Evolutionary conservation across 2,113 vertebrate species (phyloP).

Genomic region (Progne subis): DNA sequence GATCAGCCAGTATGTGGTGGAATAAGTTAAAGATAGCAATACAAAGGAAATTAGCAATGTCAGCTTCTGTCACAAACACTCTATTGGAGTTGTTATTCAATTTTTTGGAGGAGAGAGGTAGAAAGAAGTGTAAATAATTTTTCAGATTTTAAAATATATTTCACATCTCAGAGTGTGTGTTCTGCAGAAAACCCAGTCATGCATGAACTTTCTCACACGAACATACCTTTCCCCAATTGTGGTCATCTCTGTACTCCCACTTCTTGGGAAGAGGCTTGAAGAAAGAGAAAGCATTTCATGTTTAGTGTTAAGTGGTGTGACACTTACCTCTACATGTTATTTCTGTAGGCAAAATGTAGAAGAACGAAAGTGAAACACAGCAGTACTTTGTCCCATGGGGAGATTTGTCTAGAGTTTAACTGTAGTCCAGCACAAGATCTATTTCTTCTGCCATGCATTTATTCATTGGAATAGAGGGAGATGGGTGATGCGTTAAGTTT

Average conservation of each 20-base stretch:
- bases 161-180: background rate
- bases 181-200: background rate
- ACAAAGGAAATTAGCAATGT: background rate
- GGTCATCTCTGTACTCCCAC: background rate
- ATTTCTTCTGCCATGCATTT: background rate
- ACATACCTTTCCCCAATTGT: rapidly evolving
- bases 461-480: background rate
- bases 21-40: background rate
- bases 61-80: background rate
- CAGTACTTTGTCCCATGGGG: background rate
- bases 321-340: background rate
- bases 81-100: background rate
- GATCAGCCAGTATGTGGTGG: background rate
- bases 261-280: background rate
- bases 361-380: background rate
- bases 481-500: background rate
- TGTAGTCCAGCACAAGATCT: background rate
- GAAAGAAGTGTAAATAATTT: background rate
- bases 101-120: background rate
- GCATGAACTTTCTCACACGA: background rate
- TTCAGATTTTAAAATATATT: background rate
- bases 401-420: background rate
- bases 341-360: background rate
- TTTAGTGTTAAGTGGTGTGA: background rate
- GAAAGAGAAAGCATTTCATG: background rate